Percentiles rank a stretch among this genome's conserved stretches.
Evolutionary conservation across 2,113 vertebrate genomes (phyloP).

Genomic region (Desmodus rotundus): DNA sequence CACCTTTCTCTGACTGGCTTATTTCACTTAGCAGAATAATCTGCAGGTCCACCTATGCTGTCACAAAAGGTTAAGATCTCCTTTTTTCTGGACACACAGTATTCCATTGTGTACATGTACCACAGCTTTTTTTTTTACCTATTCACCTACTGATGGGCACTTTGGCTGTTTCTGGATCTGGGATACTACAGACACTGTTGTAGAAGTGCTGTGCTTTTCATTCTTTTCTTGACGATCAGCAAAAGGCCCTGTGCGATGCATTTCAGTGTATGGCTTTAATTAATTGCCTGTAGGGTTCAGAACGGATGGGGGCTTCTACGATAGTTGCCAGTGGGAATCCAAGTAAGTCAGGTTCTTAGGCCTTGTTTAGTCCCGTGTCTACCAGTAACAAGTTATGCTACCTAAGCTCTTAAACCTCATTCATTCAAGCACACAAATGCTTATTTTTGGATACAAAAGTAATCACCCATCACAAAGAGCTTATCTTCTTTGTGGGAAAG

Average conservation of each 20-base stretch:
- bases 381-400: neutral
- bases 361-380: neutral
- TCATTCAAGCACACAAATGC: neutral
- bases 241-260: neutral
- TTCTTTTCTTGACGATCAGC: conserved; percentile 23
- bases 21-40: too few species aligned
- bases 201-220: neutral
- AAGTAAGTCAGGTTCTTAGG: neutral
- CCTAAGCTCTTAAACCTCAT: neutral
- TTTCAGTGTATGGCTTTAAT: neutral
- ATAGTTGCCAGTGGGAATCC: neutral
- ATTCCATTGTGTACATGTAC: too few species aligned
- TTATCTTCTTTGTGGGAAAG: neutral
- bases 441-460: conserved; percentile 12
- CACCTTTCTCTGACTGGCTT: too few species aligned
- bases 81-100: too few species aligned
- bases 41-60: too few species aligned
- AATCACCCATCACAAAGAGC: neutral
- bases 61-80: too few species aligned
- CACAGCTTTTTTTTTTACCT: too few species aligned
- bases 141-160: too few species aligned
- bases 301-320: neutral
- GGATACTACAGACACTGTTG: too few species aligned
- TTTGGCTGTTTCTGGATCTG: too few species aligned
- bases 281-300: neutral